These are phyloP conservation scores for Erythrocercus mccallii DNA, from an alignment of 2,113 vertebrate genomes.

Conservation along the genomic window DNA sequence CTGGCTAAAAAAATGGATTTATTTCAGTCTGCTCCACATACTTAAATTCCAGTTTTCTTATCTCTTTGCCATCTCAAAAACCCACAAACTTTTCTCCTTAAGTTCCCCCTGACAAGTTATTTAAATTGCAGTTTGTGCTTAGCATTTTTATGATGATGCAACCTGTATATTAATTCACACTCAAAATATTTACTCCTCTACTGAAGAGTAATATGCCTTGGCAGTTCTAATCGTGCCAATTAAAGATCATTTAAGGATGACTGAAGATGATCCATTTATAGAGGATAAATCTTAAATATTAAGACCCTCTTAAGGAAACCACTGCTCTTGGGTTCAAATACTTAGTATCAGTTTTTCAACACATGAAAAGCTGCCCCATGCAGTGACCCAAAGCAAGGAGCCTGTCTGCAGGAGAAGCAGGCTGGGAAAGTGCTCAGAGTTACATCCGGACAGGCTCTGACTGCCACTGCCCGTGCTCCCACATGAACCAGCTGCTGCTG, in stretches of 20 bases:
- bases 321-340: not conserved
- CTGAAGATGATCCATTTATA: constrained; percentile 6
- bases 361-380: not conserved
- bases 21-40: not conserved
- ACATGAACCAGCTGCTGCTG: not conserved
- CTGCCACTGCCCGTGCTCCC: not conserved
- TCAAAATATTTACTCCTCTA: not conserved
- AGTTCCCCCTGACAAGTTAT: not conserved
- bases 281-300: not conserved
- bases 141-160: not conserved
- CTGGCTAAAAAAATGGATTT: not conserved
- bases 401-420: not conserved
- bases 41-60: not conserved
- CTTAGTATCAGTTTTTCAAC: not conserved
- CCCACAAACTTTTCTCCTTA: not conserved
- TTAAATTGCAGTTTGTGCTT: not conserved
- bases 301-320: not conserved
- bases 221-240: not conserved
- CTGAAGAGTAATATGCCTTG: not conserved
- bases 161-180: not conserved
- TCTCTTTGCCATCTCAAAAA: not conserved
- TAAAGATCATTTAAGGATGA: constrained; percentile 6
- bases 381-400: not conserved
- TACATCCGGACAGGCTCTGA: not conserved
- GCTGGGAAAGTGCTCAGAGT: not conserved